A percentile compares a stretch with the other conserved stretches of the same genome.
phyloP scores from a whole-genome alignment of 2,113 vertebrate genomes.

The Dipodomys merriami region DNA sequence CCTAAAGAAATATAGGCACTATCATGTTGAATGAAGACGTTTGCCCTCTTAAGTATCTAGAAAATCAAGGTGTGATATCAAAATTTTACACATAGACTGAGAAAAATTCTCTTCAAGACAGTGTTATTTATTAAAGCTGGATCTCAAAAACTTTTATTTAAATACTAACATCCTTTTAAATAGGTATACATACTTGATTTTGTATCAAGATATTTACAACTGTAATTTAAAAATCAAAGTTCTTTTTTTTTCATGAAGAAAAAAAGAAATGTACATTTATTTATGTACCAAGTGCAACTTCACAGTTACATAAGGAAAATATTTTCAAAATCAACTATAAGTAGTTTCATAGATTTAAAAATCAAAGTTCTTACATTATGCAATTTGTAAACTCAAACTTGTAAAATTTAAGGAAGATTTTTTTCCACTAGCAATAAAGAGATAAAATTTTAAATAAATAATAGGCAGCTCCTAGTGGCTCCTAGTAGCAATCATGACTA shows the following conservation, averaged over 20 bases:
- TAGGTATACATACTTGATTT: background rate
- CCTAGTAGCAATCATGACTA: background rate
- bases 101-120: background rate
- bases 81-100: background rate
- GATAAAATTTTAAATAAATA: slow-evolving; percentile 1
- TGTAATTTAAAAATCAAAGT: background rate
- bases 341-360: no score
- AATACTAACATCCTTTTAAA: background rate
- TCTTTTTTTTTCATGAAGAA: no score
- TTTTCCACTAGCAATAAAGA: background rate
- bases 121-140: background rate
- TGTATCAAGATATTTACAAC: no score
- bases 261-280: no score
- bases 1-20: background rate
- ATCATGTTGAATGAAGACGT: no score
- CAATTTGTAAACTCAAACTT: background rate
- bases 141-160: background rate
- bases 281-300: no score
- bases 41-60: background rate
- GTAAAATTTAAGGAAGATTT: background rate
- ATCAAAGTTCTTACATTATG: background rate
- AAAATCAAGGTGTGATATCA: background rate
- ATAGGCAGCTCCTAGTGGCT: no score
- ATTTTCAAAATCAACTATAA: no score
- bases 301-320: no score